Base-by-base conservation (phyloP, 2,797 vertebrate species). In the Micropoecilia bifurca region DNA sequence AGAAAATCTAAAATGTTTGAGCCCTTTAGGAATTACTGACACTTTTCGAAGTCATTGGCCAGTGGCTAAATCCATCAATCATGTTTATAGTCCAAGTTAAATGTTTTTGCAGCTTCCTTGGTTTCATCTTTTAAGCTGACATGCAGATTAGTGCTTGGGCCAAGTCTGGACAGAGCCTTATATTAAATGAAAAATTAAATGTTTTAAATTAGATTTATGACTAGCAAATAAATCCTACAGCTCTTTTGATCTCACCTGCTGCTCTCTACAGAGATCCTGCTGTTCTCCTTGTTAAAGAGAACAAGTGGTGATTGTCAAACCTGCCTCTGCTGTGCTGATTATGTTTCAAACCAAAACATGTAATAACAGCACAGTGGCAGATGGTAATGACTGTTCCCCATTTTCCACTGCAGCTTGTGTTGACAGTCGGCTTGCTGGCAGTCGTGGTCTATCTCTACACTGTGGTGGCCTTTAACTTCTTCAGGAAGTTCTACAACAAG, bases 401-500 rank as follows among this genome's bases (percentile, higher is more conserved):
- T 81, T 57, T 83, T 66, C 75, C 55, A 76, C 20, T 71, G 13
- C 86, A 99, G 99, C 93, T 99, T 85, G 98, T 98, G 83, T 89
- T 99, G 74, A 99, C 98, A 0, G 98, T 99, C 8, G 98, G 98
- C 43, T 96, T 99, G 88, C 95, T 99, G 8, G 98, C 98, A 0
- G 98, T 99, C 1, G 98, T 99, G 7, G 98, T 99, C 33, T 99
- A 99, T 78, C 98, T 99, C 75, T 99, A 99, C 92, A 99, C 98
- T 0, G 98, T 99, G 84, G 98, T 99, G 93, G 98, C 98, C 13
- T 99, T 99, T 94, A 99, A 99, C 95, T 99, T 99, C 94, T 99
- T 99, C 94, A 97, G 98, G 82, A 99, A 99, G 93, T 99, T 99
- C 95, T 99, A 99, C 96, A 99, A 99, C 94, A 99, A 99, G 90